Conservation (phyloP, 2,888 invertebrate species). For the Euplexia lucipara region DNA sequence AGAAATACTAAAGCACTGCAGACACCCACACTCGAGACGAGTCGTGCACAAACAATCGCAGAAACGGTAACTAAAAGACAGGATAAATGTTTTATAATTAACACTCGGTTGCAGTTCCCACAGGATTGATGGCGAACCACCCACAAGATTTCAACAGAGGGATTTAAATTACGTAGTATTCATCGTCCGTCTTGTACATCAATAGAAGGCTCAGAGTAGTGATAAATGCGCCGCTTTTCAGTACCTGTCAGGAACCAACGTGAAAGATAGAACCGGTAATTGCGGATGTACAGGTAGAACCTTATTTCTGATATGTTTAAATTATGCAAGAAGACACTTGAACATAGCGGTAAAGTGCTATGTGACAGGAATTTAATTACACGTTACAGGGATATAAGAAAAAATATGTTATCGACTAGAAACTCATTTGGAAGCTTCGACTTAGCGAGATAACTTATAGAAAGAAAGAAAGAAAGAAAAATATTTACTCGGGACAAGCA, state of each 20-base stretch:
- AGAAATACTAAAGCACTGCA: slow-evolving; percentile 47
- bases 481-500: no score
- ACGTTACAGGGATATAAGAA: slow-evolving; percentile 9
- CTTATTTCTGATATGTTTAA: slow-evolving; percentile 61
- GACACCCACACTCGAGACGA: slow-evolving; percentile 57
- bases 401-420: background rate
- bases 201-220: slow-evolving; percentile 77
- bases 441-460: background rate
- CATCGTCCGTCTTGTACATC: slow-evolving; percentile 78
- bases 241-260: slow-evolving; percentile 73
- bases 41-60: slow-evolving; percentile 65
- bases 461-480: no score
- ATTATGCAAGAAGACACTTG: slow-evolving; percentile 56
- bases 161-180: slow-evolving; percentile 84
- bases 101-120: slow-evolving; percentile 71
- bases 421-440: background rate
- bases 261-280: slow-evolving; percentile 79
- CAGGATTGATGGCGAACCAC: slow-evolving; percentile 80
- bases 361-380: slow-evolving; percentile 32
- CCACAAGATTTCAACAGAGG: slow-evolving; percentile 76
- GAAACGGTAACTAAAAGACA: slow-evolving; percentile 68
- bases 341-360: slow-evolving; percentile 38
- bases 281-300: slow-evolving; percentile 65
- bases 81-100: slow-evolving; percentile 78
- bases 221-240: slow-evolving; percentile 86